Conservation (phyloP, 2,113 vertebrate genomes). For the Anser cygnoides region DNA sequence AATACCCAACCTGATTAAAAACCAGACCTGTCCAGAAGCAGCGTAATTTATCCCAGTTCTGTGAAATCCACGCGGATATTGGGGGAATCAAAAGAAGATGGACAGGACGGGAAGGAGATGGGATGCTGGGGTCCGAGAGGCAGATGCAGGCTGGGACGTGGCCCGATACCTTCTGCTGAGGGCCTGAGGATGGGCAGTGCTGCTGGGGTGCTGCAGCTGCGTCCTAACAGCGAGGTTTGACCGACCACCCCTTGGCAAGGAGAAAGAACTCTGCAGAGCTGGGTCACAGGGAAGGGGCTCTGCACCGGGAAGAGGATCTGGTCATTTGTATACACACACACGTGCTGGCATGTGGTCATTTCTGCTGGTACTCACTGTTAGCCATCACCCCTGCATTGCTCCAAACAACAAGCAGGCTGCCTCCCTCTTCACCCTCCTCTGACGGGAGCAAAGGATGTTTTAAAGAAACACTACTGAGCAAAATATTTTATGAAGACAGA, state of each 20-base stretch:
- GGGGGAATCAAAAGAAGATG: not conserved
- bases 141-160: not conserved
- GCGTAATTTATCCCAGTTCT: not conserved
- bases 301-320: not conserved
- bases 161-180: fast-evolving
- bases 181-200: not conserved
- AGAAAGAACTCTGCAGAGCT: not conserved
- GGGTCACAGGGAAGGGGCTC: not conserved
- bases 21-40: not conserved
- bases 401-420: not conserved
- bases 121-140: not conserved
- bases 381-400: not conserved
- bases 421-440: not conserved
- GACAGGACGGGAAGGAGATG: too few species aligned
- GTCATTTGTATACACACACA: fast-evolving
- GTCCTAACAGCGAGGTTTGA: not conserved
- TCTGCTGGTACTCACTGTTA: not conserved
- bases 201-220: not conserved
- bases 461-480: not conserved
- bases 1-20: not conserved
- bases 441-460: not conserved
- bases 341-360: not conserved
- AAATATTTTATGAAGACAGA: conserved; percentile 26
- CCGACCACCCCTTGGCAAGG: not conserved
- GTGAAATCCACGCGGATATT: not conserved